Evolutionary conservation across 2,888 invertebrate genomes (phyloP), one percentile per base, ranked within the genome.

Genomic region (Aphodius sticticus): DNA sequence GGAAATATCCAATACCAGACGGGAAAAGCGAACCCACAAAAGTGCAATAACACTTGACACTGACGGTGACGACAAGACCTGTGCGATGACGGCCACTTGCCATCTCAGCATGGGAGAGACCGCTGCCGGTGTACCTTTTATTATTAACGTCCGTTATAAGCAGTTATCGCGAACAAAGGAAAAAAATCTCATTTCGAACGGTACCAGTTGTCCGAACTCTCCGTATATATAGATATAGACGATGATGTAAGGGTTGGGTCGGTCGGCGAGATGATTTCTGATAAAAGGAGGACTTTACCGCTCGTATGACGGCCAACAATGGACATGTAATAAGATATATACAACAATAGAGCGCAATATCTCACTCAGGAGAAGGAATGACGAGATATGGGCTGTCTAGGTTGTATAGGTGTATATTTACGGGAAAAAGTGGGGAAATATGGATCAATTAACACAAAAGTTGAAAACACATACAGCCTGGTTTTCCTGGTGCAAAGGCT

Each of bases 171-270:
- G 87, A 85, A 87, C 86, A 87, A 88, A 86, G 86, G 86, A 86
- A 86, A 88, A 84, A 87, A 87, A 87, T 87, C 87, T 88, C 88
- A 87, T 88, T 87, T 87, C 85, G 85, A 83, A 84, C 84, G 84
- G 83, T 83, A 83, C 35, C 74, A 86, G 84, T 81, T 80, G 84
- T 76, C 79, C 79, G 81, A 81, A 53, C 53, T 78, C 81, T 82
- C 35, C 26, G 37, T 74, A 74, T 74, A 16, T 74, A 74, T 26
- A 26, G 69, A 76, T 69, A 69, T 72, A 26, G 26, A 72, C 78
- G 85, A 85, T 86, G 87, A 87, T 86, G 86, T 74, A 74, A 74
- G 36, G 74, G 37, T 74, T 74, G 74, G 26, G 35, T 74, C 35
- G 37, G 26, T 74, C 53, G 53, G 53, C 9, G 6, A 53, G 53